Base-by-base conservation (phyloP, 2,113 vertebrate species). In the Platysteira castanea region DNA sequence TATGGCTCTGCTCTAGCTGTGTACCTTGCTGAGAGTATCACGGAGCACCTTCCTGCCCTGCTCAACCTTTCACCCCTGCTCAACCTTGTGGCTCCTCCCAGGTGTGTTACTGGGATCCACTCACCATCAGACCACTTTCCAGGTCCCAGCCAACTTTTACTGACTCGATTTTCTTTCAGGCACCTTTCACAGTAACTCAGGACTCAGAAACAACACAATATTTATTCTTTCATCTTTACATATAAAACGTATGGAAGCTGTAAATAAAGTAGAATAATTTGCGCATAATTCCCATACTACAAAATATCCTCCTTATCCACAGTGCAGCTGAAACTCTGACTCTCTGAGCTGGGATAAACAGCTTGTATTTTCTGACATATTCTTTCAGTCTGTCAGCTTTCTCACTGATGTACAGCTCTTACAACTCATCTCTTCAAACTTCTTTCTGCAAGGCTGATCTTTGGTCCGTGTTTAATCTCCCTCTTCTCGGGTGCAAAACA, bases 181-280 rank as follows among this genome's bases (percentile, higher is more conserved):
- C 33, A 35, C n/a, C 18, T 77, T 84, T 53, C 81, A 80, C 56
- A 85, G 65, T 57, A 93, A 84, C 30, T 83, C 84, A 59, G 46
- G 73, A 94, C 59, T 94, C 68, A 15, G 82, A 90, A 93, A 83
- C 53, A 83, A 42, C 7, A 30, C 5, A 21, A 1, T 74, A 59
- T 95, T 96, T 95, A 95, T 95, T 96, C 33, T 84, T 88, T 80
- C 42, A 70, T 74, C 27, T 6, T 95, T 31, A 67, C 74, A 63
- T 95, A 75, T 56, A 87, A 95, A 94, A 84, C 27, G n/a, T 57
- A 44, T 47, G 42, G 35, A 93, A 92, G 60, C 39, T 67, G 24
- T 63, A 59, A 90, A 74, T 93, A 42, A 95, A 70, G 26, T 50
- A 76, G 59, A 90, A 63, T 78, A 5, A 42, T 90, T 88, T 0